Base-by-base conservation (phyloP, 2,797 vertebrate species). In the Parambassis ranga region DNA sequence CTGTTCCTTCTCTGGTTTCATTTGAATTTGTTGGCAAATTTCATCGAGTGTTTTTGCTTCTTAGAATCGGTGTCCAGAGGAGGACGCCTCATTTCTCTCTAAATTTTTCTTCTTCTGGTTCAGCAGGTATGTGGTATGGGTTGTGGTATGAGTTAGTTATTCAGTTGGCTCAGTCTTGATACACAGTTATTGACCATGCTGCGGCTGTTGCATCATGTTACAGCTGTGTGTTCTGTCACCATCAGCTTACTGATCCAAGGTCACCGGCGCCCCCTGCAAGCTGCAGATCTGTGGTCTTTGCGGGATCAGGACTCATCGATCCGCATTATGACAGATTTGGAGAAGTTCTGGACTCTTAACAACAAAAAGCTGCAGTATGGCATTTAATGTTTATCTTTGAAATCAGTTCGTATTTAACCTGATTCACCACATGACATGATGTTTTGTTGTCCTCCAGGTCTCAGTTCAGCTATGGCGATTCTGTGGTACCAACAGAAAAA, bases 51-150 rank as follows among this genome's bases (percentile, higher is more conserved):
- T 64, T 64, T 26, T 24, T 2, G 35, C 5, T 31, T 51, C 14
- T 37, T 81, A 96, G 95, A 95, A 94, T 42, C 89, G 71, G 0
- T 95, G 94, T 84, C 95, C 95, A 10, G 93, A 94, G 59, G 83
- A 88, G 11, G 90, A 91, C 9, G 93, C 92, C 23, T 94, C 92
- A 4, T 95, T 96, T 80, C 88, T 94, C 69, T 95, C 94, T 73
- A 94, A 84, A 83, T 87, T 91, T 67, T 89, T 92, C 15, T 97
- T 95, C 87, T 96, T 94, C 91, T 97, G 95, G 95, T 92, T 94
- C 51, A 92, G 89, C 68, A 85, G 94, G 95, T 96, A 90, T 48
- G n/a, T n/a, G n/a, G n/a, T n/a, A n/a, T n/a, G n/a, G n/a, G n/a
- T n/a, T n/a, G n/a, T n/a, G n/a, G n/a, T n/a, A n/a, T n/a, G n/a